Base-by-base conservation (phyloP, 2,888 invertebrate genomes). In the Leptinotarsa rubiginosa region DNA sequence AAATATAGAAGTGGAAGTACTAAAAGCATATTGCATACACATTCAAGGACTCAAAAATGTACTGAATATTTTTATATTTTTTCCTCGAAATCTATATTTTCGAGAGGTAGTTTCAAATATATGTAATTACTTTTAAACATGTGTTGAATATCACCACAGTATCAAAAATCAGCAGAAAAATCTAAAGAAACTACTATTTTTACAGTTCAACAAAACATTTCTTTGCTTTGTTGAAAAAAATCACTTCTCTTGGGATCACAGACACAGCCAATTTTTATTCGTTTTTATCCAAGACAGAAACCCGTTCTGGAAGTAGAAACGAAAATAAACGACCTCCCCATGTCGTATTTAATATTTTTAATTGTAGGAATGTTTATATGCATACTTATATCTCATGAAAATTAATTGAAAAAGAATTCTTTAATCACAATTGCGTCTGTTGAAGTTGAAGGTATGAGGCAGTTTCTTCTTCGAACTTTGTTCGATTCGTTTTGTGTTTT, bases 271-370 rank as follows among this genome's bases (percentile, higher is more conserved):
- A 52, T 52, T 82, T 82, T 80, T 80, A 81, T 70, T 56, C 64
- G 66, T 75, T 75, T 77, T 75, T 65, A 69, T 70, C 22, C 50
- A 41, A 50, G 54, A 22, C 47, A 75, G 71, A 75, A 78, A 79
- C 80, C 75, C 75, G 81, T 81, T 79, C 71, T 78, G 62, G 75
- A 64, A 67, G 62, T 67, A 68, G 72, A 72, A 59, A 67, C 56
- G 65, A 75, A 75, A 75, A 69, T 65, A 70, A 75, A 68, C 71
- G 73, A 73, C 47, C 68, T 66, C 49, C 62, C 74, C 75, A 75
- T 79, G 78, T 83, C 83, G 78, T 82, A 83, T 82, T 81, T 83
- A 82, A 82, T 79, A 81, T 81, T 82, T 83, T 81, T 82, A 82
- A 82, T 82, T 83, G 80, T 79, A 76, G 79, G 78, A 81, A 79